Evolutionary conservation across 2,797 vertebrate genomes (phyloP).

Genomic region (Pogoniulus pusillus): DNA sequence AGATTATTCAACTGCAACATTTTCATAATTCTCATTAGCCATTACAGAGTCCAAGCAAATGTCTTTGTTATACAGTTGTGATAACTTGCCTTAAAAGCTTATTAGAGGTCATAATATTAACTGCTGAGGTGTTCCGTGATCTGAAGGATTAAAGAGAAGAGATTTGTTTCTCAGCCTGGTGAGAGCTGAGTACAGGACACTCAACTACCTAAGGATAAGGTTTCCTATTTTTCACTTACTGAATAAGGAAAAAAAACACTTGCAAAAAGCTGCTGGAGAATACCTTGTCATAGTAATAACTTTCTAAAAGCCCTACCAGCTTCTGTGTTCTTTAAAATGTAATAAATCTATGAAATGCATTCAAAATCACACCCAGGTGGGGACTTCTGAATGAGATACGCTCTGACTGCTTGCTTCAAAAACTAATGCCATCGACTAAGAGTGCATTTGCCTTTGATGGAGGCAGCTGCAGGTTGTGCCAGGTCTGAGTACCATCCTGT

Average conservation of each 20-base stretch:
- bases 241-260: neutral
- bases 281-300: neutral
- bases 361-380: neutral
- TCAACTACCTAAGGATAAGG: neutral
- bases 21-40: neutral
- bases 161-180: neutral
- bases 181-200: neutral
- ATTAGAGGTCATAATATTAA: neutral
- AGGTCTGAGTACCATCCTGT: neutral
- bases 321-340: neutral
- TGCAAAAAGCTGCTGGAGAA: neutral
- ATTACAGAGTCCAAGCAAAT: neutral
- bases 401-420: neutral
- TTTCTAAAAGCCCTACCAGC: neutral
- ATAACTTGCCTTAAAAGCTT: constrained; percentile 29
- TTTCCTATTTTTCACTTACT: neutral
- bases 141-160: neutral
- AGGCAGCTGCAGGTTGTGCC: neutral
- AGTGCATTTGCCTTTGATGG: neutral
- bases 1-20: neutral
- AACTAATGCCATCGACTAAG: fast-evolving
- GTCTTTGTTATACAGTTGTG: neutral
- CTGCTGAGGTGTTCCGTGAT: neutral
- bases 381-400: neutral
- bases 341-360: constrained; percentile 8